Evolutionary conservation across 1,140 invertebrate species (phyloP).

Genomic region (Drosophila nigromelanica): DNA sequence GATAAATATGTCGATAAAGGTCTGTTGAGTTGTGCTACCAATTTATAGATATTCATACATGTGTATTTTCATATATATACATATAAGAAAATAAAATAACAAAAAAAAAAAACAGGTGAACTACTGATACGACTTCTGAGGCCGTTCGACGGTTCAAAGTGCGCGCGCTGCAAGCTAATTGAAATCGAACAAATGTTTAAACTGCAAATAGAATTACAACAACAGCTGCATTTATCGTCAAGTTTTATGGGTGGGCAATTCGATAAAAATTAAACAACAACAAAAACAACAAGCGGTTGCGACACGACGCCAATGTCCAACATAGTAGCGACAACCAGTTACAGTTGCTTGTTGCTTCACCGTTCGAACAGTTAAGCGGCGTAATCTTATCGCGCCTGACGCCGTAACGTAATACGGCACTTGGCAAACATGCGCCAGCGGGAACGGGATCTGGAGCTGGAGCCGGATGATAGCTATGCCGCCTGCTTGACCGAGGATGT

Average conservation of each 20-base stretch:
- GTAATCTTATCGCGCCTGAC: constrained; percentile 32
- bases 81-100: too few relatives aligned
- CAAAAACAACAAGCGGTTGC: not conserved
- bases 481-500: constrained; percentile 51
- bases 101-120: not conserved
- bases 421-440: constrained; percentile 15
- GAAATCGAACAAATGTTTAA: constrained; percentile 50
- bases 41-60: not conserved
- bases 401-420: not conserved
- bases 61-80: not conserved
- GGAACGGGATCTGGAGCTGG: not conserved
- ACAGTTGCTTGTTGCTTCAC: constrained; percentile 10
- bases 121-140: not conserved
- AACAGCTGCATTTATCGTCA: constrained; percentile 40
- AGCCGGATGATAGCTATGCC: constrained; percentile 27
- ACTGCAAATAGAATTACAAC: constrained; percentile 40
- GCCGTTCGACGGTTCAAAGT: constrained; percentile 59
- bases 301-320: too few relatives aligned
- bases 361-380: constrained; percentile 14
- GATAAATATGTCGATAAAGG: constrained; percentile 43
- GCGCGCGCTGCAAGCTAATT: constrained; percentile 13
- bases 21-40: constrained; percentile 12
- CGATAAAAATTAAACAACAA: constrained; percentile 45
- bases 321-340: not conserved
- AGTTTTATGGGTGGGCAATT: constrained; percentile 50